Base-by-base conservation (phyloP, 2,888 invertebrate species). In the Galerucella calmariensis region DNA sequence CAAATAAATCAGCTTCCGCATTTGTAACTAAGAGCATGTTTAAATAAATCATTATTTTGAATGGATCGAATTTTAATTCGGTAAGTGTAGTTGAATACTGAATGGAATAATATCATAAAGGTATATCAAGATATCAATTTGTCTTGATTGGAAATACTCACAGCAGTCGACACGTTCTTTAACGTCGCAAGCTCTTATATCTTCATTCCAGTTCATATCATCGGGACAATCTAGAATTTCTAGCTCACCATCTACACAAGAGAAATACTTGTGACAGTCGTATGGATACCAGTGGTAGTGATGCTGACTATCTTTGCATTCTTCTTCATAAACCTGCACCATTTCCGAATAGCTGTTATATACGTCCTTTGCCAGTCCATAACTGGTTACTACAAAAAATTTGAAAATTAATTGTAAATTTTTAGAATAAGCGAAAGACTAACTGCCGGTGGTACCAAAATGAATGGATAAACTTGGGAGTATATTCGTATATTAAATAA, bases 231-330 rank as follows among this genome's bases (percentile, higher is more conserved):
- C 24, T 14, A 24, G 0, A 12, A 71, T 4, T 2, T 51, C 11
- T 51, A 63, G 46, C 0, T 16, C 27, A 20, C 53, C 53, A 35
- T 56, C 35, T 66, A 2, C 12, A n/a, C 71, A 72, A 58, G 56
- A 51, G 27, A 58, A 72, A 46, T 48, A 72, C 58, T 56, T 56
- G 6, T 63, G 65, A n/a, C 71, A 72, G 41, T 72, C 66, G 14
- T 66, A 65, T n/a, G 63, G 65, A 24, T 66, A 66, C 16, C 41
- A 14, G 1, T 56, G 16, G 24, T 72, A 72, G 1, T 68, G 27
- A n/a, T 41, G 68, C 14, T 59, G 46, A 24, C 68, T 59, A 46
- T 68, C 41, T 10, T 12, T 58, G 12, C 68, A 68, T 16, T 44
- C 53, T 35, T 24, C 35, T 16, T 67, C 68, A 24, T 56, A 56